Percentiles rank a stretch among this genome's conserved stretches.
These are phyloP conservation scores for Neodiprion fabricii DNA, from an alignment of 1,140 invertebrate species.

Conservation along the genomic window DNA sequence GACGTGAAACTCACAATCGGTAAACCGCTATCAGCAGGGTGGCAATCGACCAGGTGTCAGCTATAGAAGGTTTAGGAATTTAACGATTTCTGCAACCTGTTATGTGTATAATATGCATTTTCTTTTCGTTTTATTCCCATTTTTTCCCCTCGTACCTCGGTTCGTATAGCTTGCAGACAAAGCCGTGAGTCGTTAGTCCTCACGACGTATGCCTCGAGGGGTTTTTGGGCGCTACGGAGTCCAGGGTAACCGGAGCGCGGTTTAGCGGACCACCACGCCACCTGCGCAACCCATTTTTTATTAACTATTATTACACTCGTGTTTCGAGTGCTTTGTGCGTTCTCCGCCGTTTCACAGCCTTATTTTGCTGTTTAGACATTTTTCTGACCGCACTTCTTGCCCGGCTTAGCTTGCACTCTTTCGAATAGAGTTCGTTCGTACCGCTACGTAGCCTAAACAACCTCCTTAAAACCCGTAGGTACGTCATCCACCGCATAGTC, in stretches of 20 bases:
- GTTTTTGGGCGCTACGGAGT: slow-evolving; percentile 35
- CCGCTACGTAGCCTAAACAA: slow-evolving; percentile 54
- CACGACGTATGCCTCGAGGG: slow-evolving; percentile 40
- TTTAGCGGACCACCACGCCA: slow-evolving; percentile 35
- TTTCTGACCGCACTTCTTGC: slow-evolving; percentile 44
- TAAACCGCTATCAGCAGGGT: no score
- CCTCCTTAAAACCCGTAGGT: neutral
- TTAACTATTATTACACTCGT: slow-evolving; percentile 61
- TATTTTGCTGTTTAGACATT: slow-evolving; percentile 54
- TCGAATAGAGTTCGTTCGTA: slow-evolving; percentile 50
- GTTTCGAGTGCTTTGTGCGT: slow-evolving; percentile 33
- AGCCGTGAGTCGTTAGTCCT: slow-evolving; percentile 34
- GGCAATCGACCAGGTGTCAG: no score
- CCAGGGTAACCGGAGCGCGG: slow-evolving; percentile 43
- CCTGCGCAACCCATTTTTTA: slow-evolving; percentile 53
- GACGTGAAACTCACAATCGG: no score
- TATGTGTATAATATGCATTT: neutral
- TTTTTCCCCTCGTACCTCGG: slow-evolving; percentile 42
- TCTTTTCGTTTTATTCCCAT: neutral
- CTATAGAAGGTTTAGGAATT: neutral
- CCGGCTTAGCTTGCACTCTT: slow-evolving; percentile 38
- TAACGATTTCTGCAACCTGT: slow-evolving; percentile 7
- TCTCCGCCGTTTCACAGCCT: slow-evolving; percentile 19
- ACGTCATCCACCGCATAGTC: neutral
- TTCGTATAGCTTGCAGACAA: slow-evolving; percentile 36